These are phyloP conservation scores for Sympetrum striolatum DNA, from an alignment of 2,888 invertebrate species.

Conservation along the genomic window DNA sequence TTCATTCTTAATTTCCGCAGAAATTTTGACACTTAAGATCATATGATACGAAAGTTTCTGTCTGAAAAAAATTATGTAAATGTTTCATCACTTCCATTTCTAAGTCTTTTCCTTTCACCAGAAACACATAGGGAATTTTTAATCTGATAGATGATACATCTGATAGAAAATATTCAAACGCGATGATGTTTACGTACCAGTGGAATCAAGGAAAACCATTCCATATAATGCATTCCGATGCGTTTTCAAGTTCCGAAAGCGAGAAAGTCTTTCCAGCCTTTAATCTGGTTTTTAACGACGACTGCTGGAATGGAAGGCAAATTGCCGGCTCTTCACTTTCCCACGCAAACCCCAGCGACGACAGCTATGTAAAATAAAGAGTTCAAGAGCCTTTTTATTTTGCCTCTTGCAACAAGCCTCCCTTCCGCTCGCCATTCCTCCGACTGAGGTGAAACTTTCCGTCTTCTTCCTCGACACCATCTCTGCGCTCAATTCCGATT, in stretches of 20 bases:
- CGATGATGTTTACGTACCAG: too few species aligned
- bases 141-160: too few species aligned
- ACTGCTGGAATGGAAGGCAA: neutral
- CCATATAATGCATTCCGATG: neutral
- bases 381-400: neutral
- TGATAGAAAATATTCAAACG: too few species aligned
- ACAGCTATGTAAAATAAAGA: neutral
- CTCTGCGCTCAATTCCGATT: neutral
- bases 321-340: neutral
- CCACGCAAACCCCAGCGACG: neutral
- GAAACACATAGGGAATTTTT: too few species aligned
- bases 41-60: too few species aligned
- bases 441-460: neutral
- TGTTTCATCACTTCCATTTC: too few species aligned
- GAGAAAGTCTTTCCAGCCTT: neutral
- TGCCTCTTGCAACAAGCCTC: neutral
- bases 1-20: too few species aligned
- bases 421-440: neutral
- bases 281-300: neutral
- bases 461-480: neutral
- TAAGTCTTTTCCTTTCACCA: too few species aligned
- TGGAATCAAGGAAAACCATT: too few species aligned
- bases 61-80: too few species aligned
- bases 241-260: neutral
- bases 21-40: too few species aligned